A percentile compares a stretch with the other conserved stretches of the same genome.
Evolutionary conservation across 53 echinoderm and acorn worm genomes (phyloP).

Genomic region (Stichopus horrens): DNA sequence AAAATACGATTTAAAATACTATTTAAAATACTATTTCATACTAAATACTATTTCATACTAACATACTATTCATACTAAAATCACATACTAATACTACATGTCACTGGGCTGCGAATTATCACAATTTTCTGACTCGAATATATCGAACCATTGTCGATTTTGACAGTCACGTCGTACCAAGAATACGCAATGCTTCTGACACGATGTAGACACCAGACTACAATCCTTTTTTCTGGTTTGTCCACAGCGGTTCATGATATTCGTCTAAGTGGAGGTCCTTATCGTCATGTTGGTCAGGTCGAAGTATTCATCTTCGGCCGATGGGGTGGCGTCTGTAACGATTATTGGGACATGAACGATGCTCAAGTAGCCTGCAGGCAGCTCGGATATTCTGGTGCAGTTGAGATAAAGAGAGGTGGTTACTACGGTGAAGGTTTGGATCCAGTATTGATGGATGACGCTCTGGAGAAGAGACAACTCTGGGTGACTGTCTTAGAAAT

Average conservation of each 20-base stretch:
- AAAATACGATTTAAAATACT: too few species aligned
- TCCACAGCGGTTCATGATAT: not conserved
- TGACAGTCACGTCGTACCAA: too few species aligned
- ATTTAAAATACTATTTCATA: too few species aligned
- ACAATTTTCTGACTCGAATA: too few species aligned
- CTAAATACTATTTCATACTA: too few species aligned
- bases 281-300: slow-evolving; percentile 7
- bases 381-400: slow-evolving; percentile 33
- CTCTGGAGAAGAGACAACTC: slow-evolving; percentile 5
- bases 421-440: slow-evolving; percentile 18
- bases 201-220: too few species aligned
- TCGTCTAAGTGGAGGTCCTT: not conserved
- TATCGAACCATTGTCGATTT: too few species aligned
- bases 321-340: slow-evolving; percentile 25
- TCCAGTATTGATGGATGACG: slow-evolving; percentile 36
- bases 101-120: too few species aligned
- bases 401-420: slow-evolving; percentile 18
- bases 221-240: not conserved
- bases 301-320: slow-evolving; percentile 9
- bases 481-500: slow-evolving; percentile 29
- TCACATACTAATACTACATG: too few species aligned
- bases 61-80: too few species aligned
- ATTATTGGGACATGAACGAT: slow-evolving; percentile 36
- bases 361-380: slow-evolving; percentile 20
- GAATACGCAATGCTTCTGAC: too few species aligned